These are phyloP conservation scores for Eurosta solidaginis DNA, from an alignment of 1,140 invertebrate genomes.

Conservation along the genomic window DNA sequence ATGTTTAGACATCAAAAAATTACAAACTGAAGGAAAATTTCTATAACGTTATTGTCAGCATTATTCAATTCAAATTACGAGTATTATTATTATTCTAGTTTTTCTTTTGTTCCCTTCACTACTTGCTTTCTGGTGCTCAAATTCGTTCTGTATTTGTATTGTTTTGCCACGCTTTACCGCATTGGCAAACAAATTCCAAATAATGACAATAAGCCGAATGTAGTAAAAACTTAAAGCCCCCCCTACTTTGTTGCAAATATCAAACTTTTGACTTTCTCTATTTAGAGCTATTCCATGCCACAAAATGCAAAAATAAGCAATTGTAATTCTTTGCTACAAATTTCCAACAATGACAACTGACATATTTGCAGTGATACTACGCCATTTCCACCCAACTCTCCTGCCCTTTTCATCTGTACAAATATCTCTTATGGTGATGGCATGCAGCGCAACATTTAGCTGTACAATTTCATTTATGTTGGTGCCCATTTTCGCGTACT, in stretches of 20 bases:
- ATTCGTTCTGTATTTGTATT: not conserved
- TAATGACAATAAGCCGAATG: conserved; percentile 24
- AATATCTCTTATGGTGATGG: not conserved
- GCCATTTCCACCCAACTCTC: not conserved
- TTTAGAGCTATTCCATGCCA: too few species aligned
- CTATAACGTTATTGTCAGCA: not conserved
- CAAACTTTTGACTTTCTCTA: too few species aligned
- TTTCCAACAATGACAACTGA: conserved; percentile 28
- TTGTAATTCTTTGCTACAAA: conserved; percentile 15
- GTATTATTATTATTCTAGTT: not conserved
- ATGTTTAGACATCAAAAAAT: too few species aligned
- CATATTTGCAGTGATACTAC: not conserved
- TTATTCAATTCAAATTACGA: not conserved
- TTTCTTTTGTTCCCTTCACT: not conserved
- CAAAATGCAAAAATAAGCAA: too few species aligned
- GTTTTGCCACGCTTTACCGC: not conserved
- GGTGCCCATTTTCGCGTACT: not conserved
- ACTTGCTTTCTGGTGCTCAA: not conserved
- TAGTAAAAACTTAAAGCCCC: not conserved
- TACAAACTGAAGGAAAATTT: too few species aligned
- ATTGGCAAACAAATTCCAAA: not conserved
- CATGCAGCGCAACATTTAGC: not conserved
- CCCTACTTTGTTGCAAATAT: not conserved
- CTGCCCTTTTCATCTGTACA: too few species aligned
- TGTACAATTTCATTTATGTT: not conserved